Conservation (phyloP, 2,888 invertebrate species). For the Netelia fuscicornis region DNA sequence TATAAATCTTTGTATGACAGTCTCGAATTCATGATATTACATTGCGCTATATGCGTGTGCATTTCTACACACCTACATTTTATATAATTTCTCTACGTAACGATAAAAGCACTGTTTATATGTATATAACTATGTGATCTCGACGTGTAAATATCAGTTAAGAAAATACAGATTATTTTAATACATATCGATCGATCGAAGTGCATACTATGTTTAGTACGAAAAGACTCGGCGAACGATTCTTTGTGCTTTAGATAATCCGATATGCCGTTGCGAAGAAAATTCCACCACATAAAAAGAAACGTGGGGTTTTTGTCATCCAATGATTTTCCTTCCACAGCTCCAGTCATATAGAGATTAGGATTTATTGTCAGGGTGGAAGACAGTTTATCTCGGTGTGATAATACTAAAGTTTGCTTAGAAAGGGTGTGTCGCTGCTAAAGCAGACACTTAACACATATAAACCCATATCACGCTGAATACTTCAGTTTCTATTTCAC, state of each 20-base stretch:
- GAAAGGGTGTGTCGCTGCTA: too few species aligned
- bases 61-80: neutral
- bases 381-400: conserved; percentile 75
- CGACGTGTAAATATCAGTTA: conserved; percentile 57
- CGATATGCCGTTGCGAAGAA: conserved; percentile 73
- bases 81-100: neutral
- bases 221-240: conserved; percentile 73
- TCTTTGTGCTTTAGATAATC: conserved; percentile 69
- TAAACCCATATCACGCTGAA: too few species aligned
- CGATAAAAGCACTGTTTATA: neutral
- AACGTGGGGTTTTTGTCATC: conserved; percentile 70
- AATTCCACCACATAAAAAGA: conserved; percentile 76
- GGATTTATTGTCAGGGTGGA: conserved; percentile 73
- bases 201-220: conserved; percentile 7
- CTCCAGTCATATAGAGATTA: conserved; percentile 75
- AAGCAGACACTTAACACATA: too few species aligned
- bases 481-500: too few species aligned
- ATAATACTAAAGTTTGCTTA: neutral
- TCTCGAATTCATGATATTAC: conserved; percentile 14
- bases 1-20: conserved; percentile 11
- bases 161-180: conserved; percentile 42
- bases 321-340: conserved; percentile 74
- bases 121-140: neutral
- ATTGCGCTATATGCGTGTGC: neutral
- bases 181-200: too few species aligned